A percentile compares a stretch with the other conserved stretches of the same genome.
Conservation (phyloP, 2,797 vertebrate species). For the Enteromius paludinosus region DNA sequence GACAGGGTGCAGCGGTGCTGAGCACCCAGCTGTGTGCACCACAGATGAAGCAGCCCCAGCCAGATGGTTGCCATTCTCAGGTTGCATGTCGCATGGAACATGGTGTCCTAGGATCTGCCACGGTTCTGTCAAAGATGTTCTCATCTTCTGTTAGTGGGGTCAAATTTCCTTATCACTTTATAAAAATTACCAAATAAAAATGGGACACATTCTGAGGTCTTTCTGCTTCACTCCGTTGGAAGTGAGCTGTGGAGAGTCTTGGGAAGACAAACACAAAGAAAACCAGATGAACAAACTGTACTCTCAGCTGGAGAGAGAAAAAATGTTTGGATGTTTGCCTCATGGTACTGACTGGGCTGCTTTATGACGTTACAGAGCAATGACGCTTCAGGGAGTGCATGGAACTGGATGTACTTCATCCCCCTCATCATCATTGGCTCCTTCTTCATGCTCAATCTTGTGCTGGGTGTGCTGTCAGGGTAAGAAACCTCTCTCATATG, state of each 20-base stretch:
- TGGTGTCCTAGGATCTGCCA: conserved; percentile 31
- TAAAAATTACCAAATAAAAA: conserved; percentile 3
- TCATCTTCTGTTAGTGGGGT: conserved; percentile 2
- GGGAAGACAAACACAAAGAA: conserved; percentile 12
- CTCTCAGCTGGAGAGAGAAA: conserved; percentile 19
- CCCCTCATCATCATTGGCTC: conserved; percentile 97
- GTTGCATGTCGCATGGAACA: conserved; percentile 1
- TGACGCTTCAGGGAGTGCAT: conserved; percentile 92
- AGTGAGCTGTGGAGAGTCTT: neutral
- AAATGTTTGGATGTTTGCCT: conserved; percentile 49
- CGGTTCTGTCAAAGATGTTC: neutral
- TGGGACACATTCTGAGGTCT: neutral
- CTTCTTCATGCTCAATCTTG: conserved; percentile 97
- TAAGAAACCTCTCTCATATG: conserved; percentile 67
- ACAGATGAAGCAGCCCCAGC: conserved; percentile 26
- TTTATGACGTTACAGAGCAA: conserved; percentile 84
- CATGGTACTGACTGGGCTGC: conserved; percentile 35
- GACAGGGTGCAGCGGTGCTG: conserved; percentile 19
- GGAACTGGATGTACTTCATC: conserved; percentile 98
- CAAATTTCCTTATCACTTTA: neutral
- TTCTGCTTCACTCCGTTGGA: neutral
- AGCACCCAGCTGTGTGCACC: conserved; percentile 28
- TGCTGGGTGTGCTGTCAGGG: conserved; percentile 94
- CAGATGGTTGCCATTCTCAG: conserved; percentile 34
- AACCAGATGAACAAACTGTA: conserved; percentile 6